Evolutionary conservation across 1,140 invertebrate genomes (phyloP), one percentile per base, ranked within the genome.

Genomic region (Drosophila bipectinata): DNA sequence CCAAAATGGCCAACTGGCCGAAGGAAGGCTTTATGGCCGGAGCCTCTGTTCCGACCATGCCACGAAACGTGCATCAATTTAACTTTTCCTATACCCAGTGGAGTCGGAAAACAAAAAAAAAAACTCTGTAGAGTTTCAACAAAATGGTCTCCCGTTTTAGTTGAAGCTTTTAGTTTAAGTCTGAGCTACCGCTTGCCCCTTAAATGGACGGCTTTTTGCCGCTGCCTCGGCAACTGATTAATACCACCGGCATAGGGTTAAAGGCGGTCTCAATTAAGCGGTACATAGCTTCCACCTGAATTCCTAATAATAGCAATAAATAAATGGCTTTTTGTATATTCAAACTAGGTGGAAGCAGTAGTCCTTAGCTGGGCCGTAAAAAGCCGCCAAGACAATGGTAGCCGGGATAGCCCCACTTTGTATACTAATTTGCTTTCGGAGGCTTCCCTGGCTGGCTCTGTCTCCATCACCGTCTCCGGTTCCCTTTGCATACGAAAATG

Each of bases 371-470:
- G 18, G 41, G 61, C 74, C 78, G 77, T 67, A 75, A 81, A 75
- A 74, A 57, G 71, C 57, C 39, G 53, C 51, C 72, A 80, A 85
- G 81, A 85, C 81, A 85, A 80, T 80, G 39, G 45, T 4, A 15
- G 34, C n/a, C 60, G 56, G 57, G 21, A 44, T 61, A 60, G 77
- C 66, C 75, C 72, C 77, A 83, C 75, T 88, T 88, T 88, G 84
- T 88, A 88, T 88, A 89, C 83, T 88, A 88, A 88, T 88, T 88
- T 88, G 84, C 84, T 77, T 81, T 87, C 57, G 77, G 30, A 32
- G 55, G 66, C 55, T 53, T 44, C 62, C 4, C n/a, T 21, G 15
- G 18, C 48, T 30, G n/a, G 41, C n/a, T 18, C 41, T 18, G 34
- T 28, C 26, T 28, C 26, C 26, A 7, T 5, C 26, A 6, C 26